Conservation (phyloP, 2,888 invertebrate genomes). For the Orchesellides sinensis region DNA sequence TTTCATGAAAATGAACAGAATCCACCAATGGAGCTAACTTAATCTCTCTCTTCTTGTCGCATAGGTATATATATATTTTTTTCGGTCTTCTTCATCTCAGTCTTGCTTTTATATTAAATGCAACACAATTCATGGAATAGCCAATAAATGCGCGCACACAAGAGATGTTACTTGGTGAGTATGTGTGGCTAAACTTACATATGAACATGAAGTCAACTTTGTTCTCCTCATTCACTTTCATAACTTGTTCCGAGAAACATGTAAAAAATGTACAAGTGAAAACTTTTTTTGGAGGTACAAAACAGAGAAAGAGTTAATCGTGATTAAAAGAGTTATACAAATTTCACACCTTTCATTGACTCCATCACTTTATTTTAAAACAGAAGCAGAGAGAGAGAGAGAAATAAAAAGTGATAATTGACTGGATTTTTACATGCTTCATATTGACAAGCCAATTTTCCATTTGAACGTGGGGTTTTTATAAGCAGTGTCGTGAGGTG, state of each 20-base stretch:
- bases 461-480: too few relatives aligned
- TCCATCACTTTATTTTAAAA: constrained; percentile 4
- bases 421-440: constrained; percentile 9
- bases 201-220: constrained; percentile 5
- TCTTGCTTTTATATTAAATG: background rate
- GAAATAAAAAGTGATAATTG: constrained; percentile 18
- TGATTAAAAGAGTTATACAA: constrained; percentile 13
- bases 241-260: background rate
- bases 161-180: background rate
- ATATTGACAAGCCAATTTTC: too few relatives aligned
- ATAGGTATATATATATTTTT: too few relatives aligned
- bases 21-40: constrained; percentile 41
- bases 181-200: background rate
- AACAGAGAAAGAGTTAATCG: background rate
- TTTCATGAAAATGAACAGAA: constrained; percentile 36
- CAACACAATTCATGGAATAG: background rate
- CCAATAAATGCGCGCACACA: background rate
- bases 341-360: constrained; percentile 23
- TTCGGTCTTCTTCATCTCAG: background rate
- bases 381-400: background rate
- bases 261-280: background rate
- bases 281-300: background rate
- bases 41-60: constrained; percentile 21
- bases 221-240: constrained; percentile 13
- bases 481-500: too few relatives aligned